Evolutionary conservation across 2,113 vertebrate species (phyloP).

Genomic region (Gopherus flavomarginatus): DNA sequence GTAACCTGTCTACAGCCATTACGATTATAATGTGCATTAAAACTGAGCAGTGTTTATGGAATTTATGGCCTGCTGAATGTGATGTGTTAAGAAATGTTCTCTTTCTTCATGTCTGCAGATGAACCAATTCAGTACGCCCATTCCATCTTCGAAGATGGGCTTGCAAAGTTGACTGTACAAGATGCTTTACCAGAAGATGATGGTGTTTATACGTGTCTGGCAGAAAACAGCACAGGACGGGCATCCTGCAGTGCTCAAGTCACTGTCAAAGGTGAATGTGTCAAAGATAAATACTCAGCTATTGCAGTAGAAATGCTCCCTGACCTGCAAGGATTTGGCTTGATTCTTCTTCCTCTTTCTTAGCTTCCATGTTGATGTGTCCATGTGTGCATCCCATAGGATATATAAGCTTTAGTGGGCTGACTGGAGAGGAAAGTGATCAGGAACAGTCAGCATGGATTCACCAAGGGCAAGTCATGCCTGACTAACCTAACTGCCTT

Average conservation of each 20-base stretch:
- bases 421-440: background rate
- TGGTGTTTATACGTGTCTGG: conserved; percentile 85
- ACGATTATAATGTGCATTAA: background rate
- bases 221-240: conserved; percentile 81
- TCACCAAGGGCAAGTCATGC: too few species aligned
- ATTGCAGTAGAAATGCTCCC: background rate
- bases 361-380: background rate
- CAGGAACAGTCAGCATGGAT: too few species aligned
- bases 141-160: conserved; percentile 76
- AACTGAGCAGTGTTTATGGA: background rate
- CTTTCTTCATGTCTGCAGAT: conserved; percentile 71
- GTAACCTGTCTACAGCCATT: background rate
- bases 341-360: background rate
- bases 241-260: conserved; percentile 84
- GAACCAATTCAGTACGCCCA: conserved; percentile 84
- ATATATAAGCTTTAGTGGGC: too few species aligned
- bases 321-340: background rate
- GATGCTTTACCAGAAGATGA: conserved; percentile 83
- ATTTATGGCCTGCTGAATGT: background rate
- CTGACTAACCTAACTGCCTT: too few species aligned
- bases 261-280: conserved; percentile 83
- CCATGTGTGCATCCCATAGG: background rate
- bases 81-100: background rate
- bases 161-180: conserved; percentile 82
- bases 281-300: background rate